Base-by-base conservation (phyloP, 2,888 invertebrate genomes). In the Heliconius cydno region DNA sequence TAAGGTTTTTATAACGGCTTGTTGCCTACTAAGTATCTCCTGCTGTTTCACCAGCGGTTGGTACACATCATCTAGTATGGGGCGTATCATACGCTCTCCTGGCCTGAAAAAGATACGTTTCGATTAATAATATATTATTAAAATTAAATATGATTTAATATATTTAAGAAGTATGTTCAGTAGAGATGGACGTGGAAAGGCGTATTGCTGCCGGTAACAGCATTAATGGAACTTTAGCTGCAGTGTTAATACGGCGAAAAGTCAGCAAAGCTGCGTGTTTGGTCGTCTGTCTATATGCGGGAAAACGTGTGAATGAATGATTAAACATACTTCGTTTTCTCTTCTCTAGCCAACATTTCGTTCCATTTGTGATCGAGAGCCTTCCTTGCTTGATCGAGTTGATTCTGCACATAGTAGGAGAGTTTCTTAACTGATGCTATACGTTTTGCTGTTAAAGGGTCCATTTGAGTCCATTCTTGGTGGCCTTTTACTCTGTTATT, bases 341-440 rank as follows among this genome's bases (percentile, higher is more conserved):
- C 71, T 68, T 96, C 90, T 22, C 82, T 88, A 0, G 84, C 78
- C 1, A 86, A 82, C 65, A 90, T 96, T 80, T 96, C 96, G 46
- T 96, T 96, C 98, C 98, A 98, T 84, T 97, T 97, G 76, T 96
- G 95, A 87, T 98, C 98, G 4, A 98, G 93, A 3, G 96, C 96
- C 80, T 96, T 96, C 82, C 97, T 96, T 0, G 97, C 96, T 87
- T 97, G 97, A 4, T 96, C 95, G 10, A 98, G 87, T 85, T 98
- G 98, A 0, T 96, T 97, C 83, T 98, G 97, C 46, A 98, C 96
- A 85, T 97, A 97, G 85, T 97, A 96, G 2, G 96, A 93, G 52
- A 96, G 94, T 77, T 96, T 96, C 85, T 97, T 96, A 7, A 98
- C 95, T 15, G 97, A 96, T 0, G 96, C 94, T 77, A 98, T 93